Evolutionary conservation across 2,888 invertebrate genomes (phyloP), one percentile per base, ranked within the genome.

Genomic region (Entomobrya proxima): DNA sequence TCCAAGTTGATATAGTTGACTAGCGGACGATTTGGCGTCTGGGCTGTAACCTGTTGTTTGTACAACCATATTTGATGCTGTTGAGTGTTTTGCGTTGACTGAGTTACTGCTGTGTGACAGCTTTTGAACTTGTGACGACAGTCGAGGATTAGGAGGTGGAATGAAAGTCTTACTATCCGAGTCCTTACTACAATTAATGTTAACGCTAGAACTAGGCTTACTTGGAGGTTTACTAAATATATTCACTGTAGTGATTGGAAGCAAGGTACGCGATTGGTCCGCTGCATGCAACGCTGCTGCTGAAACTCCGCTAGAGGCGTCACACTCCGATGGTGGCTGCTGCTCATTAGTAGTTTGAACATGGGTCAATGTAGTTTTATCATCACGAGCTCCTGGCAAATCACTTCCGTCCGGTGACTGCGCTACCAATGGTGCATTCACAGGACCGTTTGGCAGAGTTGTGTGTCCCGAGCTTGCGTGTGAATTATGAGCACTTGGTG

Each of bases 1-100:
- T 77, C 77, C 77, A 13, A 35, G 64, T n/a, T 83, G 58, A 9
- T 32, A 79, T 13, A 52, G 77, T 52, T 87, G 81, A 87, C 84
- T 84, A 87, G 86, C 67, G 67, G 79, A 84, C 67, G 79, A 80
- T 87, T 87, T 87, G 87, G 87, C 87, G 85, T 81, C 88, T 61
- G 76, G 50, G 74, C 72, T 79, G 83, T 77, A 82, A 37, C 75
- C 44, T 24, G 58, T 30, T 72, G 85, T 69, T 87, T 82, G 82
- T 80, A 85, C 87, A 78, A 74, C 87, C 67, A 76, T 52, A 50
- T 61, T 74, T 32, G 79, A 77, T 32, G 78, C 18, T 67, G 52
- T 21, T 82, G 84, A 80, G 75, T 87, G 80, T 85, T 61, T 86
- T 27, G 40, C 44, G 69, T 37, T 80, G 77, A 77, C 44, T 80